Percentiles rank a stretch among this genome's conserved stretches.
Conservation (phyloP, 2,888 invertebrate species). For the Horisme vitalbata region DNA sequence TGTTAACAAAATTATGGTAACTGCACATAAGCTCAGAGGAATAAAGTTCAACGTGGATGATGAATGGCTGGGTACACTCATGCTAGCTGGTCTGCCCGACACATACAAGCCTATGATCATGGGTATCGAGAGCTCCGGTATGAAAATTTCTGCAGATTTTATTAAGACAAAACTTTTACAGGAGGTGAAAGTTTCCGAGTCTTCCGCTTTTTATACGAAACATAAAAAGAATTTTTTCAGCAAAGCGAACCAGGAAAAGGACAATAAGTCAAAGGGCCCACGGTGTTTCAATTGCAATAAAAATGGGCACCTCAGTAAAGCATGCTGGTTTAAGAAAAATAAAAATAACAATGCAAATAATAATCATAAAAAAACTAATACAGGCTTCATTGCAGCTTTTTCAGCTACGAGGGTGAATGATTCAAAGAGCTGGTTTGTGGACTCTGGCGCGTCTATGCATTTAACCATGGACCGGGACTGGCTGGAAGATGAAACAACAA, state of each 20-base stretch:
- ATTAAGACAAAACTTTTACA: constrained; percentile 4
- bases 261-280: too few relatives aligned
- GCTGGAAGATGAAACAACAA: too few relatives aligned
- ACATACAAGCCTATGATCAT: constrained; percentile 27
- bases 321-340: too few relatives aligned
- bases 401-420: too few relatives aligned
- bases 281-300: too few relatives aligned
- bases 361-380: too few relatives aligned
- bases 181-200: constrained; percentile 2
- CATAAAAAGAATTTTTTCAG: background rate
- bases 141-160: constrained; percentile 7
- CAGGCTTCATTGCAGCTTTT: too few relatives aligned
- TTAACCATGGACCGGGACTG: too few relatives aligned
- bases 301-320: too few relatives aligned
- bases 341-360: too few relatives aligned
- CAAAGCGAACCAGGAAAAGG: background rate
- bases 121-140: constrained; percentile 22
- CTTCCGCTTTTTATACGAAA: constrained; percentile 10
- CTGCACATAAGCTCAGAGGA: constrained; percentile 21
- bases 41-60: constrained; percentile 26
- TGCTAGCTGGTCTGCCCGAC: constrained; percentile 27
- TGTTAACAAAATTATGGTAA: constrained; percentile 21
- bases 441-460: too few relatives aligned
- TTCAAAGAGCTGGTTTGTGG: too few relatives aligned
- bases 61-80: constrained; percentile 28